Percentiles rank a stretch among this genome's conserved stretches.
These are phyloP conservation scores for Thomomys bottae DNA, from an alignment of 2,113 vertebrate genomes.

Conservation along the genomic window DNA sequence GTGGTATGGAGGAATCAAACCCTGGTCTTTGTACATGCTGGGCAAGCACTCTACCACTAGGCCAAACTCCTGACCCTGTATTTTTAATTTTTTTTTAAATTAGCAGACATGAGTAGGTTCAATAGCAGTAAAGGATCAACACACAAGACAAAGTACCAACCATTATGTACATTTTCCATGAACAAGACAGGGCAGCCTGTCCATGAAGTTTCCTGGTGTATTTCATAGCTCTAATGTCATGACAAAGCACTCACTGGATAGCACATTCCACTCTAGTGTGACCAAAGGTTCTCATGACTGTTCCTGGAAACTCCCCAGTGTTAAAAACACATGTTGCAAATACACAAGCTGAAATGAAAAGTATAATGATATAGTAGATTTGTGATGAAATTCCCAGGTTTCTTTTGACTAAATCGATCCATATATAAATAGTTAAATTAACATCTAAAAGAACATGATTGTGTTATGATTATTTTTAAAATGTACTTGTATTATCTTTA, in stretches of 20 bases:
- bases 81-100: too few relatives aligned
- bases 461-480: too few relatives aligned
- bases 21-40: too few relatives aligned
- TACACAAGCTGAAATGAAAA: not conserved
- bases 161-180: not conserved
- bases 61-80: too few relatives aligned
- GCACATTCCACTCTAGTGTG: not conserved
- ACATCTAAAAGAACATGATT: not conserved
- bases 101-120: not conserved
- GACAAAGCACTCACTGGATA: not conserved
- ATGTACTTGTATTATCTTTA: too few relatives aligned
- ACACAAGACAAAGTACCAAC: not conserved
- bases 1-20: too few relatives aligned
- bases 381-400: not conserved
- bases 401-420: not conserved
- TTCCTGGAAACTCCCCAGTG: not conserved
- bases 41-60: too few relatives aligned
- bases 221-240: not conserved
- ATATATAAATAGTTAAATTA: not conserved
- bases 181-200: not conserved
- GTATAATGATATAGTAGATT: not conserved
- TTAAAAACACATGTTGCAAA: slow-evolving; percentile 20
- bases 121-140: not conserved
- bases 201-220: not conserved
- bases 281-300: not conserved